A percentile compares a stretch with the other conserved stretches of the same genome.
Evolutionary conservation across 92 coral and sea anemone species (phyloP).

Genomic region (Siderastrea radians): DNA sequence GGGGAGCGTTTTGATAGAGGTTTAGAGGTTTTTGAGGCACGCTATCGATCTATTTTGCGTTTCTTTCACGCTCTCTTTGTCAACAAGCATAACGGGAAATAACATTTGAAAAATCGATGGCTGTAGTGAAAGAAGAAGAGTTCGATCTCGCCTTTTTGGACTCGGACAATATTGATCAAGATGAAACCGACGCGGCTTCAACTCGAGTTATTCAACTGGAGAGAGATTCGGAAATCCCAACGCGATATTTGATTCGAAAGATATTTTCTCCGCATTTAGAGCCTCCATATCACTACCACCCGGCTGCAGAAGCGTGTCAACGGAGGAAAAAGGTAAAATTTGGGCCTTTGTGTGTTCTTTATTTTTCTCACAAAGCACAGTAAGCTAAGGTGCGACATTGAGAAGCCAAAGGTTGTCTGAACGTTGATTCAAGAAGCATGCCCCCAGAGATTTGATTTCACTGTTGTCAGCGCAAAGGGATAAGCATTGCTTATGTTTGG

Average conservation of each 20-base stretch:
- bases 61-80: conserved; percentile 28
- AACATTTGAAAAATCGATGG: conserved; percentile 57
- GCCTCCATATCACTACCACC: conserved; percentile 83
- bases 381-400: conserved; percentile 18
- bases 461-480: conserved; percentile 36
- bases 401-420: conserved; percentile 27
- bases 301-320: conserved; percentile 75
- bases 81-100: conserved; percentile 16
- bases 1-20: conserved; percentile 60
- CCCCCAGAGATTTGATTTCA: conserved; percentile 45
- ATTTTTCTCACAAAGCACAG: conserved; percentile 23
- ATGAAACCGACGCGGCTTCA: conserved; percentile 85
- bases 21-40: conserved; percentile 30
- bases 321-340: conserved; percentile 80
- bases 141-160: conserved; percentile 79
- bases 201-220: conserved; percentile 73
- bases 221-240: conserved; percentile 81
- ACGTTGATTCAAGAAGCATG: conserved; percentile 10
- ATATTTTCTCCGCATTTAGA: conserved; percentile 87
- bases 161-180: conserved; percentile 58
- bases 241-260: conserved; percentile 81
- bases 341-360: conserved; percentile 6
- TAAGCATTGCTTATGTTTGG: conserved; percentile 24
- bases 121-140: conserved; percentile 63
- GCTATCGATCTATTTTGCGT: conserved; percentile 38